These are phyloP conservation scores for Phengaris arion DNA, from an alignment of 2,888 invertebrate species.

Conservation along the genomic window DNA sequence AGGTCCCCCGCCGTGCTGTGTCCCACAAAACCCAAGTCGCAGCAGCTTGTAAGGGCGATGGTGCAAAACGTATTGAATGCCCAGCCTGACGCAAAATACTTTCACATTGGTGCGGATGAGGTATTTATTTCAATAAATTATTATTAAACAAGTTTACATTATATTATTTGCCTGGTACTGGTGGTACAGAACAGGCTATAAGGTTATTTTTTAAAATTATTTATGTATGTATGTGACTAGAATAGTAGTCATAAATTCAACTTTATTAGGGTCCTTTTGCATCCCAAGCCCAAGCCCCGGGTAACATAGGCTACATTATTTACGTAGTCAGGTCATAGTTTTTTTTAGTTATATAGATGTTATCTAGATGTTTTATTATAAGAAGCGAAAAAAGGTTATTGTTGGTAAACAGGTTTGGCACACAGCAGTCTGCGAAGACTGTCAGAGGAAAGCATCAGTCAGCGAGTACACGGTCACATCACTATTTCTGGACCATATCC, in stretches of 20 bases:
- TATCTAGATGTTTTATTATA: too few species aligned
- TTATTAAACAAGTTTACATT: background rate
- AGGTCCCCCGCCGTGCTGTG: constrained; percentile 85
- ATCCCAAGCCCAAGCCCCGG: too few species aligned
- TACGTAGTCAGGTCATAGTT: too few species aligned
- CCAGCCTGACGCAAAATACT: constrained; percentile 82
- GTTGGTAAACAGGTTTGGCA: constrained; percentile 83
- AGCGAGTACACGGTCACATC: constrained; percentile 75
- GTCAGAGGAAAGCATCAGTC: constrained; percentile 67
- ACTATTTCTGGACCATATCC: constrained; percentile 84
- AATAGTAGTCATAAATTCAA: too few species aligned
- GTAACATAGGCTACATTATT: too few species aligned
- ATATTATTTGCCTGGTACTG: too few species aligned
- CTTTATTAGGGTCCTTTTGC: too few species aligned
- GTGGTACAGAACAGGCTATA: too few species aligned
- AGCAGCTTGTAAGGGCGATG: constrained; percentile 66
- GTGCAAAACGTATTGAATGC: constrained; percentile 84
- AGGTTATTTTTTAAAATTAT: too few species aligned
- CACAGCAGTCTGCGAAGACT: constrained; percentile 80
- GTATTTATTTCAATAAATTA: constrained; percentile 47
- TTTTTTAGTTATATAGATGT: too few species aligned
- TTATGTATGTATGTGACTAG: too few species aligned
- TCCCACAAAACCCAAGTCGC: constrained; percentile 79
- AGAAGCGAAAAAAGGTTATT: too few species aligned
- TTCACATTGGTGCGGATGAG: constrained; percentile 92